Base-by-base conservation (phyloP, 2,113 vertebrate genomes). In the Oxyura jamaicensis region DNA sequence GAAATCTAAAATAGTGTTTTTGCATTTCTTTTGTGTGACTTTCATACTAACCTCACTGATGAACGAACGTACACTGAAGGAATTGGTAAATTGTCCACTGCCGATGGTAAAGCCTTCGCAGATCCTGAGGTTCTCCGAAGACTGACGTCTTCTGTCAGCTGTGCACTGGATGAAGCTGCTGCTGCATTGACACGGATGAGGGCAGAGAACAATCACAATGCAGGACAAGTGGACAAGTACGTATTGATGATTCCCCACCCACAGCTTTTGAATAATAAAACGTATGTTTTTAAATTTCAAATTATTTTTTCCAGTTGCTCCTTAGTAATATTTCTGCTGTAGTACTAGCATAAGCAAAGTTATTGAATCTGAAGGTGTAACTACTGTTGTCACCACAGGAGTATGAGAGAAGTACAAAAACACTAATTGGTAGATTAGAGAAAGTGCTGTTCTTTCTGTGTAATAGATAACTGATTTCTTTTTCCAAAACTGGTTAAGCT, bases 81-180 rank as follows among this genome's bases (percentile, higher is more conserved):
- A 98, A 99, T 99, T 98, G 99, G 99, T 99, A 99, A 99, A 99
- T 98, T 99, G 97, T 99, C 99, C 98, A 99, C 99, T 98, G 99
- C 99, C 96, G 99, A 99, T 99, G 99, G 99, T 98, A 99, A 99
- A 99, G 99, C 99, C 98, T 99, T 99, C 98, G 99, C 99, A 99
- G 99, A 99, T 98, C 99, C 99, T 4, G 99, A 99, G 96, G 99
- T 99, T 83, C 99, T 99, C 86, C 98, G 99, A 68, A 98, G 99
- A 92, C 97, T 99, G 98, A 99, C 99, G 4, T 99, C 99, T 35
- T 99, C 99, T 26, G 99, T 99, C 96, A 99, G 99, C 97, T 99
- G 99, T 86, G 99, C 99, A 7, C 98, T 99, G 98, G 99, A 99
- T 81, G 99, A 99, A 98, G 99, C 99, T 65, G 99, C 99, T 17